These are phyloP conservation scores for Melipona bicolor DNA, from an alignment of 2,888 invertebrate genomes.

Conservation along the genomic window DNA sequence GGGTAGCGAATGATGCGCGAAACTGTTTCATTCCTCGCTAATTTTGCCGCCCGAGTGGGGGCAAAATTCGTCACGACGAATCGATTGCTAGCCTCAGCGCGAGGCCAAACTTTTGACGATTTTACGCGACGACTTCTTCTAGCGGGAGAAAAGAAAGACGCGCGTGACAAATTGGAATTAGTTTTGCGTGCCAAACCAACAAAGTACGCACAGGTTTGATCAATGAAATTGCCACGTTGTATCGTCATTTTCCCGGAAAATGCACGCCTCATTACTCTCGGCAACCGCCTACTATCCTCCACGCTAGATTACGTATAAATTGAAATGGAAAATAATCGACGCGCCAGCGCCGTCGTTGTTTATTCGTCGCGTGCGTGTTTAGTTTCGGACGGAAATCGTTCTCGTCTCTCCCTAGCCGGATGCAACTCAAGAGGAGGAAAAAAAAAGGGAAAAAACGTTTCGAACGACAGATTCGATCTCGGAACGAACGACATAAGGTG, in stretches of 20 bases:
- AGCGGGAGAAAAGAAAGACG: not conserved
- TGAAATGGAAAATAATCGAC: slow-evolving; percentile 61
- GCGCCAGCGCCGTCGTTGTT: slow-evolving; percentile 37
- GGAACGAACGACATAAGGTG: no score
- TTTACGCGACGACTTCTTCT: not conserved
- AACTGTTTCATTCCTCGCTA: no score
- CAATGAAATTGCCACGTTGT: slow-evolving; percentile 32
- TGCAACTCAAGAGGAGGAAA: not conserved
- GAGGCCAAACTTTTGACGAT: not conserved
- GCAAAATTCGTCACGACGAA: no score
- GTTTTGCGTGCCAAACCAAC: slow-evolving; percentile 3
- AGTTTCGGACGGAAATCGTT: slow-evolving; percentile 37
- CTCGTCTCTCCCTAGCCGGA: not conserved
- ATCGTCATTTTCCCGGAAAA: slow-evolving; percentile 42
- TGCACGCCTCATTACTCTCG: slow-evolving; percentile 42
- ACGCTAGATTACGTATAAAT: slow-evolving; percentile 56
- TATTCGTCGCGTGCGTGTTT: slow-evolving; percentile 29
- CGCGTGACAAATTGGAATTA: not conserved
- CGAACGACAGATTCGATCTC: not conserved
- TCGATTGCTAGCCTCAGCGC: no score
- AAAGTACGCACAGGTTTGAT: slow-evolving; percentile 55
- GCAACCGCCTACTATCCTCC: slow-evolving; percentile 16
- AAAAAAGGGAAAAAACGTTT: not conserved
- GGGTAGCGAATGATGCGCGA: no score
- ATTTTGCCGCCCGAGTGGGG: no score